Evolutionary conservation across 1,140 invertebrate genomes (phyloP).

Genomic region (Lepidotrigona ventralis): DNA sequence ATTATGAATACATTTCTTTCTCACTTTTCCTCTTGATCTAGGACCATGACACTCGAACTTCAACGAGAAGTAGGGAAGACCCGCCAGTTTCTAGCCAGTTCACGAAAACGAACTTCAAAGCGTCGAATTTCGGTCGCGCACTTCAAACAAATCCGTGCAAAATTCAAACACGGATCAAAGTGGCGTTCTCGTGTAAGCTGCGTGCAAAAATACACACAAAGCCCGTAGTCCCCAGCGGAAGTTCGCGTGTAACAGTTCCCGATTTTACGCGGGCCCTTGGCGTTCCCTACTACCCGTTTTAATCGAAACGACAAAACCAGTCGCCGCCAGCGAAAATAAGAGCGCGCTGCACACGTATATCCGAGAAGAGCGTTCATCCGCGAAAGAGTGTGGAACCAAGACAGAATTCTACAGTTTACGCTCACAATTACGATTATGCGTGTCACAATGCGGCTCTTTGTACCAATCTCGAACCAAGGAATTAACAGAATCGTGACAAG

Average conservation of each 20-base stretch:
- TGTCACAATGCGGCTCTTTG: background rate
- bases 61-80: no score
- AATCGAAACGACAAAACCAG: conserved; percentile 5
- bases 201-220: background rate
- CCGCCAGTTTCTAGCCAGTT: no score
- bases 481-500: conserved; percentile 13
- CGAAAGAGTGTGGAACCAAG: background rate
- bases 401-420: background rate
- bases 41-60: no score
- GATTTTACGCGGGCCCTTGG: background rate
- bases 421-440: background rate
- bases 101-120: background rate
- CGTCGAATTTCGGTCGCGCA: background rate
- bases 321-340: background rate
- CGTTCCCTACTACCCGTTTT: background rate
- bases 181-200: background rate
- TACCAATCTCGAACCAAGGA: background rate
- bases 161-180: conserved; percentile 1
- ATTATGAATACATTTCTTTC: no score
- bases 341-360: background rate
- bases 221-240: background rate
- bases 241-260: background rate
- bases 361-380: background rate
- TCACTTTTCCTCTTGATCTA: no score
- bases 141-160: background rate